Conservation (phyloP, 1,140 invertebrate species). For the Cardiocondyla obscurior region DNA sequence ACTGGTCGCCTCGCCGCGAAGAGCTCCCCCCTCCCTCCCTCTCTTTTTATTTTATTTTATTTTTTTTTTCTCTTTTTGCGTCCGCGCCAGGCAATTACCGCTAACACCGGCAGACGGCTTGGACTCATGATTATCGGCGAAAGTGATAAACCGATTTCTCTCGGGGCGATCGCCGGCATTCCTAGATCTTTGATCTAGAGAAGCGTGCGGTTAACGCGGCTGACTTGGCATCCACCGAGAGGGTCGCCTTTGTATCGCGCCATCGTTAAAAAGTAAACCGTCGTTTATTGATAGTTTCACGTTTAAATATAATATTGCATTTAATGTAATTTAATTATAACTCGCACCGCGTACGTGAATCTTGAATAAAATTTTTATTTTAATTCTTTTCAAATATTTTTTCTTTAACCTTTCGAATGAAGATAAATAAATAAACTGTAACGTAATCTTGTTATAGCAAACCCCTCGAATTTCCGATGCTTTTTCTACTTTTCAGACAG, state of each 20-base stretch:
- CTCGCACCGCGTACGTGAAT: neutral
- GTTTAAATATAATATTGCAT: neutral
- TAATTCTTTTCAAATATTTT: neutral
- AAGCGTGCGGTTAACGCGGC: slow-evolving; percentile 26
- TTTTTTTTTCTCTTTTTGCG: too few relatives aligned
- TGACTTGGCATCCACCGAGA: slow-evolving; percentile 30
- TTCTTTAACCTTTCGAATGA: neutral
- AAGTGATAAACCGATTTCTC: slow-evolving; percentile 70
- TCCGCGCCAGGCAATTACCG: slow-evolving; percentile 71
- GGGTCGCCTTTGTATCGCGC: neutral
- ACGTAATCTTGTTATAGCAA: neutral
- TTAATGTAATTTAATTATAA: slow-evolving; percentile 3
- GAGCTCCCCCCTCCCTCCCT: neutral
- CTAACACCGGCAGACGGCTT: slow-evolving; percentile 75
- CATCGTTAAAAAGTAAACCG: neutral
- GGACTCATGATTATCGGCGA: slow-evolving; percentile 75
- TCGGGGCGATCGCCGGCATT: slow-evolving; percentile 15
- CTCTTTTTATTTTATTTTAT: too few relatives aligned
- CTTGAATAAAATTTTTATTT: neutral
- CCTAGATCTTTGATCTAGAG: slow-evolving; percentile 31
- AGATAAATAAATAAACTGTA: neutral
- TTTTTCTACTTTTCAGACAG: neutral
- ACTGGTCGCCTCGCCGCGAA: slow-evolving; percentile 56
- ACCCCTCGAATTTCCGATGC: neutral
- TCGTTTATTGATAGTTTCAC: slow-evolving; percentile 23